These are phyloP conservation scores for Xanthostigma xanthostigma DNA, from an alignment of 2,888 invertebrate genomes.

Conservation along the genomic window DNA sequence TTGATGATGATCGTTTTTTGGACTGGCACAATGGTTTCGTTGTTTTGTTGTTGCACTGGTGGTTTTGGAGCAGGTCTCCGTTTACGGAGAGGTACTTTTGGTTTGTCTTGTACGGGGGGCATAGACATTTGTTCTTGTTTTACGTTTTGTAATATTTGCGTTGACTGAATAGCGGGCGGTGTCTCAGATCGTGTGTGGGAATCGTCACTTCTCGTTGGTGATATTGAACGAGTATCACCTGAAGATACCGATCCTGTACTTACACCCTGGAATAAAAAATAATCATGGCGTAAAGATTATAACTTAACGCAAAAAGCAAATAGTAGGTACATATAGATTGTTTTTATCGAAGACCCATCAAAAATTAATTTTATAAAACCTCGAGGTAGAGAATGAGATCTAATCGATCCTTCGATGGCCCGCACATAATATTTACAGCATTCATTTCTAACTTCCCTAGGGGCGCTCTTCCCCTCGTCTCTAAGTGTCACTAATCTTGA, in stretches of 20 bases:
- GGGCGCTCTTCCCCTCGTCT: too few relatives aligned
- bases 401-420: too few relatives aligned
- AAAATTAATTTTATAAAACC: too few relatives aligned
- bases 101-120: slow-evolving; percentile 24
- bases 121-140: slow-evolving; percentile 22
- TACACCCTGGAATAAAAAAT: slow-evolving; percentile 21
- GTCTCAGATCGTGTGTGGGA: slow-evolving; percentile 30
- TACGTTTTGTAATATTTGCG: slow-evolving; percentile 16
- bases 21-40: slow-evolving; percentile 5
- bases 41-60: slow-evolving; percentile 20
- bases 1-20: too few relatives aligned
- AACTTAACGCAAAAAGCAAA: too few relatives aligned
- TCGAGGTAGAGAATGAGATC: too few relatives aligned
- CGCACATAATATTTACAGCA: too few relatives aligned
- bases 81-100: slow-evolving; percentile 36
- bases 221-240: slow-evolving; percentile 29
- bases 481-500: too few relatives aligned
- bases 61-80: slow-evolving; percentile 43
- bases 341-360: too few relatives aligned
- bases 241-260: slow-evolving; percentile 28
- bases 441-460: too few relatives aligned
- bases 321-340: too few relatives aligned
- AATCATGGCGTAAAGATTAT: not conserved
- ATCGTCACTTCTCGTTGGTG: slow-evolving; percentile 45
- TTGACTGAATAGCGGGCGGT: slow-evolving; percentile 23